These are phyloP conservation scores for Lysandra coridon DNA, from an alignment of 2,888 invertebrate species.

Conservation along the genomic window DNA sequence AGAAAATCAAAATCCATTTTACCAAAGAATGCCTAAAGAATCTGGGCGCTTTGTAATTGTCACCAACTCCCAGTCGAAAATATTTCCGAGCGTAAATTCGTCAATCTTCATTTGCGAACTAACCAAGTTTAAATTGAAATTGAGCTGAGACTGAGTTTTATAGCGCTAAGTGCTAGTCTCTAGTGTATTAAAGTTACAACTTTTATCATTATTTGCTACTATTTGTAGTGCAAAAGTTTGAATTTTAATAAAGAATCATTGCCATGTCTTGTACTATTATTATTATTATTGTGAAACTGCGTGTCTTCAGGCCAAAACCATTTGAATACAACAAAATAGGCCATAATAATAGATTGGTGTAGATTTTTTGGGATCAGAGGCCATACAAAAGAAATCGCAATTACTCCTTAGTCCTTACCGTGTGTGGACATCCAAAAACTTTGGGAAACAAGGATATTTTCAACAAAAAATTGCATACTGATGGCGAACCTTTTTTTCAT, in stretches of 20 bases:
- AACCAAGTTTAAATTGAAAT: constrained; percentile 16
- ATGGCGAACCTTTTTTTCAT: too few species aligned
- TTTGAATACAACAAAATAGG: too few species aligned
- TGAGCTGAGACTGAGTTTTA: constrained; percentile 9
- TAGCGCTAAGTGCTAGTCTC: not conserved
- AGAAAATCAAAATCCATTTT: not conserved
- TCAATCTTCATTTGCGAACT: constrained; percentile 13
- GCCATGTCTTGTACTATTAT: too few species aligned
- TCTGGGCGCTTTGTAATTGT: not conserved
- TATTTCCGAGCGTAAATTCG: not conserved
- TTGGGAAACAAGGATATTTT: too few species aligned
- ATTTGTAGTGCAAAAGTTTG: not conserved
- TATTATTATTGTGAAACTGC: too few species aligned
- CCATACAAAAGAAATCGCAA: too few species aligned
- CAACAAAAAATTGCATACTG: too few species aligned
- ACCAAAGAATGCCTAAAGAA: not conserved
- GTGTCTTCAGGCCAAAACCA: too few species aligned
- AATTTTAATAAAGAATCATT: not conserved
- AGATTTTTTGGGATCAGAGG: too few species aligned
- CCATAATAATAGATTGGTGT: too few species aligned
- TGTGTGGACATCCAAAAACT: too few species aligned
- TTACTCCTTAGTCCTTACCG: too few species aligned
- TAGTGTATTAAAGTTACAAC: not conserved
- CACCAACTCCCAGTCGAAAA: not conserved
- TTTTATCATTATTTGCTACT: not conserved